Conservation (phyloP, 2,113 vertebrate genomes). For the Hassar affinis region DNA sequence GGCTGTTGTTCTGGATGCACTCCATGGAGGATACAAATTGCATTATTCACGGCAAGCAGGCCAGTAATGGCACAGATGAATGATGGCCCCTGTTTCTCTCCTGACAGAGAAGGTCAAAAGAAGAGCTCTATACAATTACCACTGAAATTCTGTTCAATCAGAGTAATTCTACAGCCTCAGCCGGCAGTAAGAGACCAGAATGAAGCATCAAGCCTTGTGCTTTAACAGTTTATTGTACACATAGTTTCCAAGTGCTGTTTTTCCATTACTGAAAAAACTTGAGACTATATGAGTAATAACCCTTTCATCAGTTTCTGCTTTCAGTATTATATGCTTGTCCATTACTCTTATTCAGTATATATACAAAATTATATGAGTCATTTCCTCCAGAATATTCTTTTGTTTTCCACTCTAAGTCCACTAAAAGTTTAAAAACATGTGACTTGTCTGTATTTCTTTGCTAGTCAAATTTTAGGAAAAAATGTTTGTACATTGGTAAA, state of each 20-base stretch:
- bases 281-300: neutral
- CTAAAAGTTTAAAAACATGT: neutral
- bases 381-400: neutral
- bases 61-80: conserved; percentile 74
- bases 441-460: neutral
- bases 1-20: conserved; percentile 75
- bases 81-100: conserved; percentile 72
- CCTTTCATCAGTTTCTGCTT: conserved; percentile 20
- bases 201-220: conserved; percentile 12
- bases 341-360: neutral
- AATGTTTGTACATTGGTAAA: no score
- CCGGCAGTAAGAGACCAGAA: conserved; percentile 41
- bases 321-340: conserved; percentile 2
- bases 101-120: conserved; percentile 75
- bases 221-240: conserved; percentile 34
- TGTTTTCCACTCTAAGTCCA: neutral
- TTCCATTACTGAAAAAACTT: conserved; percentile 13
- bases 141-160: conserved; percentile 68
- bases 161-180: conserved; percentile 52
- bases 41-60: conserved; percentile 77
- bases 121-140: conserved; percentile 69
- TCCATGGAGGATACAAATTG: conserved; percentile 79
- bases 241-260: conserved; percentile 22
- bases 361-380: conserved; percentile 3
- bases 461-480: no score